Percentiles rank a stretch among this genome's conserved stretches.
Evolutionary conservation across 2,113 vertebrate species (phyloP).

Genomic region (Hippopotamus amphibius): DNA sequence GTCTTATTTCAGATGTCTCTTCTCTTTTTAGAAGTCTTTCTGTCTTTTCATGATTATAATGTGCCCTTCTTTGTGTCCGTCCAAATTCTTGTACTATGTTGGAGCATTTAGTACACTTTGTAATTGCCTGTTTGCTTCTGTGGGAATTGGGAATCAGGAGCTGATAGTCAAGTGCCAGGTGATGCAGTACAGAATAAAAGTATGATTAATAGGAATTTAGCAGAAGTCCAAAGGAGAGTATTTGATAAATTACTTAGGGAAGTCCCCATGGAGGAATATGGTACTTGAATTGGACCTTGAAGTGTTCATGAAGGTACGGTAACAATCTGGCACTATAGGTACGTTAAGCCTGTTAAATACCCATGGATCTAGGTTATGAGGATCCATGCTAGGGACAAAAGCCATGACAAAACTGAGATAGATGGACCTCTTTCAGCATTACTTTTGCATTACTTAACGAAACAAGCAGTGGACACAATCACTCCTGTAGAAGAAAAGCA

Average conservation of each 20-base stretch:
- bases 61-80: neutral
- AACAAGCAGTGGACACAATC: neutral
- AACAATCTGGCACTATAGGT: neutral
- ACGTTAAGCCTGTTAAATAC: neutral
- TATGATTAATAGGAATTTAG: conserved; percentile 2
- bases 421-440: neutral
- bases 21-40: neutral
- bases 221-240: neutral
- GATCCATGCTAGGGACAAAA: neutral
- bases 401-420: neutral
- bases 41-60: neutral
- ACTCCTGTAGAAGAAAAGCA: neutral
- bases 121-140: neutral
- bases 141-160: neutral
- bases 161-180: neutral
- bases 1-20: neutral
- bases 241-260: conserved; percentile 43
- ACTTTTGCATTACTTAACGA: neutral
- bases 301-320: neutral
- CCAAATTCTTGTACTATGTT: neutral
- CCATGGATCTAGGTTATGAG: neutral
- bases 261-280: neutral
- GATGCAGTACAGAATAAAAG: neutral
- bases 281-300: neutral
- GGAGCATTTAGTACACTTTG: neutral